Evolutionary conservation across 2,797 vertebrate species (phyloP), one percentile per base, ranked within the genome.

Genomic region (Propithecus perrieri): DNA sequence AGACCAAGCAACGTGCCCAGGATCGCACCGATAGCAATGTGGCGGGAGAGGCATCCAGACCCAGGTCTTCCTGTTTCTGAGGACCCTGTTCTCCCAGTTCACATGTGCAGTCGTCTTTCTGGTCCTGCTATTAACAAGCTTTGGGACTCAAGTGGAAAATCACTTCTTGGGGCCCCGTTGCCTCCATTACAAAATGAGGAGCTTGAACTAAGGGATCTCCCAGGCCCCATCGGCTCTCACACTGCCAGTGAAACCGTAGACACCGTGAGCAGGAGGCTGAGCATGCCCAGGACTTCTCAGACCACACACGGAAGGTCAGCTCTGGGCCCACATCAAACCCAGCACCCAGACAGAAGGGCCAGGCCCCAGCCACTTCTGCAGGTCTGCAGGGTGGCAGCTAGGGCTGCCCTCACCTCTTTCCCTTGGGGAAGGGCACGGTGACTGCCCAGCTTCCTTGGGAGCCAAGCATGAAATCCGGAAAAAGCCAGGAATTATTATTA

Each of bases 401-500:
- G 69, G 30, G 7, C 41, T 57, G 65, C 28, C 63, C 63, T 53
- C 0, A 83, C 33, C 22, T 50, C 28, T 89, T 35, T 63, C 35
- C 72, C 85, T 89, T n/a, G 24, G 24, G 48, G 87, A 84, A 63
- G 13, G 15, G 26, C 76, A 59, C 0, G 1, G 71, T 0, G 22
- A 50, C 85, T 72, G 53, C 53, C 72, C 69, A 30, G 69, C 69
- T 63, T 94, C 41, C 89, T 57, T 26, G 30, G 86, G 71, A 96
- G 80, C 76, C 74, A 94, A 38, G 59, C 28, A 14, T 28, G n/a
- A 87, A 97, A 89, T 43, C 53, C 28, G 0, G 83, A 90, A 90
- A 80, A n/a, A 41, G 24, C n/a, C 80, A 95, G 93, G 76, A 94
- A 79, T 95, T 76, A 91, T 94, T 92, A 91, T 83, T 85, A 75